A percentile compares a stretch with the other conserved stretches of the same genome.
Evolutionary conservation across 1,140 invertebrate species (phyloP).

Genomic region (Lasaia peninsularis): DNA sequence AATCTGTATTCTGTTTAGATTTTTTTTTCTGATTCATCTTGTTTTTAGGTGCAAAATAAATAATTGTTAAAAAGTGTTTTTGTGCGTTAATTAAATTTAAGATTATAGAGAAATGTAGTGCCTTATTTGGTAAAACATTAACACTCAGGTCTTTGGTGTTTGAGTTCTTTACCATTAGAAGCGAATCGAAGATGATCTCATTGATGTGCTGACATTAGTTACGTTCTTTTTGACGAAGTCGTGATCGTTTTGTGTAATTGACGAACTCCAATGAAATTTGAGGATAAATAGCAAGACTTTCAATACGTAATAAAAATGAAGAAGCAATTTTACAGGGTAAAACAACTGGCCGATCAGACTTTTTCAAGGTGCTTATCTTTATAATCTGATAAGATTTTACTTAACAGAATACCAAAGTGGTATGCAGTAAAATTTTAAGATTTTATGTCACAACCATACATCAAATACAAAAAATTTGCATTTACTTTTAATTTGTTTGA

Average conservation of each 20-base stretch:
- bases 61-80: background rate
- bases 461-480: too few relatives aligned
- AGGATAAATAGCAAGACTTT: constrained; percentile 46
- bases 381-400: constrained; percentile 54
- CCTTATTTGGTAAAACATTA: constrained; percentile 46
- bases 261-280: constrained; percentile 72
- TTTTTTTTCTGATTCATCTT: constrained; percentile 15
- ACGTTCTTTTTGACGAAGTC: constrained; percentile 66
- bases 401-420: constrained; percentile 21
- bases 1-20: constrained; percentile 3
- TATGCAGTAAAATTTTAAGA: background rate
- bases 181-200: constrained; percentile 70
- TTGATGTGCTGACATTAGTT: constrained; percentile 70
- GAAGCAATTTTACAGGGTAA: constrained; percentile 92
- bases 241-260: constrained; percentile 71
- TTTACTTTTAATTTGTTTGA: background rate
- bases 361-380: constrained; percentile 86
- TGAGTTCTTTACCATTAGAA: constrained; percentile 33
- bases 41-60: constrained; percentile 9
- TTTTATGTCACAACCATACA: too few relatives aligned
- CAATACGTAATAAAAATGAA: constrained; percentile 80
- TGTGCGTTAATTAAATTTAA: constrained; percentile 16
- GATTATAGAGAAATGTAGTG: constrained; percentile 60
- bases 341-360: constrained; percentile 92
- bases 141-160: constrained; percentile 33